Conservation (phyloP, 2,113 vertebrate genomes). For the Nothobranchius furzeri region DNA sequence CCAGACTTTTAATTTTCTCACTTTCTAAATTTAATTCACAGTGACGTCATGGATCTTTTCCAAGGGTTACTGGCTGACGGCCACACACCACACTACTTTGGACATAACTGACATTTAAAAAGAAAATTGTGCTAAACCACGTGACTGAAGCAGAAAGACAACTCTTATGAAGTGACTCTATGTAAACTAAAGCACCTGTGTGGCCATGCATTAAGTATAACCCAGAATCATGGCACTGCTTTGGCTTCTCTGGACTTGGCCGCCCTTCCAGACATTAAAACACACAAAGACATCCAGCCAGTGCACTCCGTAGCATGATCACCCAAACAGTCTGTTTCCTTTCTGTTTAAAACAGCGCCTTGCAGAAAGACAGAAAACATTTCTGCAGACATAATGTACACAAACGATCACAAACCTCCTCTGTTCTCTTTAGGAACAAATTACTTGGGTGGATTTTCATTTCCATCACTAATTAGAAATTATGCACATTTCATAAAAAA, state of each 20-base stretch:
- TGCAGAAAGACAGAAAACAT: constrained; percentile 48
- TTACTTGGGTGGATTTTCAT: constrained; percentile 18
- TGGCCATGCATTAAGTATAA: constrained; percentile 32
- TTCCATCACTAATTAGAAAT: constrained; percentile 31
- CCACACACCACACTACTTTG: background rate
- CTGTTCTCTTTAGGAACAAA: constrained; percentile 44
- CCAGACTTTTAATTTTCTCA: background rate
- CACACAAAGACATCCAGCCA: constrained; percentile 54
- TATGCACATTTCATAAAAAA: constrained; percentile 26
- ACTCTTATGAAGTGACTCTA: constrained; percentile 6
- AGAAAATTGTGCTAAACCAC: background rate
- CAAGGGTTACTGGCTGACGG: background rate
- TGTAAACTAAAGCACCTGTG: constrained; percentile 34
- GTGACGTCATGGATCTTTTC: background rate
- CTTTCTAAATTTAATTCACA: background rate
- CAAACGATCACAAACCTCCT: constrained; percentile 52
- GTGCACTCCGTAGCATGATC: constrained; percentile 28
- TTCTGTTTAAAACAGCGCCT: constrained; percentile 26
- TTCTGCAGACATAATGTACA: constrained; percentile 66
- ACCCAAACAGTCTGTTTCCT: constrained; percentile 65
- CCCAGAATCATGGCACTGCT: constrained; percentile 13
- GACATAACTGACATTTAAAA: background rate
- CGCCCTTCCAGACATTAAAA: constrained; percentile 65
- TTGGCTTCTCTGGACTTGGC: constrained; percentile 6
- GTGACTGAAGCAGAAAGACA: background rate